Conservation (phyloP, 2,797 vertebrate genomes). For the Cossypha niveicapilla region DNA sequence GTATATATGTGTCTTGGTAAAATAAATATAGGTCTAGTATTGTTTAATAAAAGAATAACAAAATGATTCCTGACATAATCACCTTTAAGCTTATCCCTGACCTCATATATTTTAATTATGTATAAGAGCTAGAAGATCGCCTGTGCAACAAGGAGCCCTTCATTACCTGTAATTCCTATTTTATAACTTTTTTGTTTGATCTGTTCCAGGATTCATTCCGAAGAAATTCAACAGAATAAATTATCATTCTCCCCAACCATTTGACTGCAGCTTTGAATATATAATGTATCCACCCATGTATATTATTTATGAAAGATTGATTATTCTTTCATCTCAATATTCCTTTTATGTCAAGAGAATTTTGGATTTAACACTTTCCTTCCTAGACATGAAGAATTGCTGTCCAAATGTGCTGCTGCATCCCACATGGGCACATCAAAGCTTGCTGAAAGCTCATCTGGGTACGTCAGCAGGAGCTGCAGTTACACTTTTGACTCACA, state of each 20-base stretch:
- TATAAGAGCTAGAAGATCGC: conserved; percentile 23
- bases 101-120: conserved; percentile 67
- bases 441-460: background rate
- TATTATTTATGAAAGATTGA: conserved; percentile 79
- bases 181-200: conserved; percentile 82
- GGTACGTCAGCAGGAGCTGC: background rate
- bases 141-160: conserved; percentile 65
- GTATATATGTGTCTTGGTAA: background rate
- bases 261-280: conserved; percentile 72
- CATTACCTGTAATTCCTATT: conserved; percentile 78
- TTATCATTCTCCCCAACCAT: conserved; percentile 72
- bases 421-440: background rate
- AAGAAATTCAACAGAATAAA: conserved; percentile 76
- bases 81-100: conserved; percentile 56
- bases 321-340: conserved; percentile 73
- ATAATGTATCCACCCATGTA: conserved; percentile 67
- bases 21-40: conserved; percentile 25
- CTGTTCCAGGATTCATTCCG: conserved; percentile 74
- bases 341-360: conserved; percentile 62
- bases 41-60: conserved; percentile 38
- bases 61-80: conserved; percentile 45
- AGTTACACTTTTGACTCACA: background rate
- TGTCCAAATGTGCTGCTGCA: background rate
- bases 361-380: conserved; percentile 57
- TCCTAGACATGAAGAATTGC: background rate